A percentile compares a stretch with the other conserved stretches of the same genome.
Conservation (phyloP, 2,888 invertebrate genomes). For the Spilarctia lutea region DNA sequence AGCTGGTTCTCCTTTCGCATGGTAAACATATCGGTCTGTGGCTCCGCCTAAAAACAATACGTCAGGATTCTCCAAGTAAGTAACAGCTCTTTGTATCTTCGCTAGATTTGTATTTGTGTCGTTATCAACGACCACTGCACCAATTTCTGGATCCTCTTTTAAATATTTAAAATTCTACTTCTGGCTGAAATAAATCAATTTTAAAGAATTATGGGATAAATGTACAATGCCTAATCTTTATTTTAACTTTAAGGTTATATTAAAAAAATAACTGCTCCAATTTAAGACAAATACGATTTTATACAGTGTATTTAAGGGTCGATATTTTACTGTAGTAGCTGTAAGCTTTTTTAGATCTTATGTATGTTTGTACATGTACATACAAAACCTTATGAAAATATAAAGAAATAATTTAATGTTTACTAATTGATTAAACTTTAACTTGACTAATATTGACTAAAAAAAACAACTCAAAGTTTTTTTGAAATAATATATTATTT, state of each 20-base stretch:
- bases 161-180: slow-evolving; percentile 63
- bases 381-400: too few species aligned
- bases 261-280: too few species aligned
- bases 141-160: slow-evolving; percentile 77
- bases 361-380: too few species aligned
- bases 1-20: slow-evolving; percentile 61
- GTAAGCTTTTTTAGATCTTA: too few species aligned
- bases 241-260: too few species aligned
- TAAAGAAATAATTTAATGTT: too few species aligned
- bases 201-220: background rate
- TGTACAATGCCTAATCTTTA: too few species aligned
- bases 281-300: too few species aligned
- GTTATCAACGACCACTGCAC: slow-evolving; percentile 86
- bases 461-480: background rate
- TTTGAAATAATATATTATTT: background rate
- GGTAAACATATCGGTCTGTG: slow-evolving; percentile 74
- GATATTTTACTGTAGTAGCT: too few species aligned
- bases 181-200: slow-evolving; percentile 61
- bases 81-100: slow-evolving; percentile 80
- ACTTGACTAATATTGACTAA: too few species aligned
- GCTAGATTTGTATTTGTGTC: slow-evolving; percentile 81
- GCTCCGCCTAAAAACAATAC: slow-evolving; percentile 84
- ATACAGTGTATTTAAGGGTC: too few species aligned
- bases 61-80: slow-evolving; percentile 80
- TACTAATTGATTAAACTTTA: too few species aligned